phyloP scores from a whole-genome alignment of 2,113 vertebrate genomes.

The Nothoprocta perdicaria region DNA sequence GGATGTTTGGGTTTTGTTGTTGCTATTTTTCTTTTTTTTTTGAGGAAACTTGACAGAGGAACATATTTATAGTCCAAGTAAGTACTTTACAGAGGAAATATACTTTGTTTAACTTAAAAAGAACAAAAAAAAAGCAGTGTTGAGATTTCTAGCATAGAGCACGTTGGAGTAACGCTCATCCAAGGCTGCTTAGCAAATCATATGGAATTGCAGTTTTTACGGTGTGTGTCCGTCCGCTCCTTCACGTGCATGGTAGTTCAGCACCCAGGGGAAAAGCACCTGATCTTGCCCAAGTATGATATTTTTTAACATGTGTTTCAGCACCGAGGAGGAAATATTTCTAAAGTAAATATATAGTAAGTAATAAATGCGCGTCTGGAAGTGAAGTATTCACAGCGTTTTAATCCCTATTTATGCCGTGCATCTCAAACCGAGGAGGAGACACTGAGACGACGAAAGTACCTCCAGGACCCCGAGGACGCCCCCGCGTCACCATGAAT shows the following conservation, averaged over 20 bases:
- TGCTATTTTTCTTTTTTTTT: slow-evolving; percentile 61
- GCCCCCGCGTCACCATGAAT: slow-evolving; percentile 78
- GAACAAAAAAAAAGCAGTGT: slow-evolving; percentile 13
- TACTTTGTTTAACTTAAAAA: slow-evolving; percentile 69
- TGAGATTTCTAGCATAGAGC: slow-evolving; percentile 58
- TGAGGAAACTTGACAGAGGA: slow-evolving; percentile 79
- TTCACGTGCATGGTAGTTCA: slow-evolving; percentile 20
- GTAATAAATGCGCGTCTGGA: slow-evolving; percentile 76
- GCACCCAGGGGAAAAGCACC: slow-evolving; percentile 65
- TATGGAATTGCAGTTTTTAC: slow-evolving; percentile 35
- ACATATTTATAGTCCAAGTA: slow-evolving; percentile 77
- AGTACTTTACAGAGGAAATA: slow-evolving; percentile 78
- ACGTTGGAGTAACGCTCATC: slow-evolving; percentile 59
- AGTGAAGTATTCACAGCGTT: slow-evolving; percentile 74
- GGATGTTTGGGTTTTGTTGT: slow-evolving; percentile 67
- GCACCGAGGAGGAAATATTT: slow-evolving; percentile 73
- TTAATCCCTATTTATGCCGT: slow-evolving; percentile 71
- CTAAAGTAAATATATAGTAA: slow-evolving; percentile 64
- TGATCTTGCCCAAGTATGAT: slow-evolving; percentile 55
- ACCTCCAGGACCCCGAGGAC: slow-evolving; percentile 76
- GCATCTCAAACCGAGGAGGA: slow-evolving; percentile 75
- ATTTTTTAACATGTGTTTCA: slow-evolving; percentile 59
- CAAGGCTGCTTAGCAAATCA: slow-evolving; percentile 46
- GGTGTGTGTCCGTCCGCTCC: slow-evolving; percentile 1
- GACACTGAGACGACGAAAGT: slow-evolving; percentile 76